Conservation (phyloP, 2,113 vertebrate species). For the Pachypanchax playfairii region DNA sequence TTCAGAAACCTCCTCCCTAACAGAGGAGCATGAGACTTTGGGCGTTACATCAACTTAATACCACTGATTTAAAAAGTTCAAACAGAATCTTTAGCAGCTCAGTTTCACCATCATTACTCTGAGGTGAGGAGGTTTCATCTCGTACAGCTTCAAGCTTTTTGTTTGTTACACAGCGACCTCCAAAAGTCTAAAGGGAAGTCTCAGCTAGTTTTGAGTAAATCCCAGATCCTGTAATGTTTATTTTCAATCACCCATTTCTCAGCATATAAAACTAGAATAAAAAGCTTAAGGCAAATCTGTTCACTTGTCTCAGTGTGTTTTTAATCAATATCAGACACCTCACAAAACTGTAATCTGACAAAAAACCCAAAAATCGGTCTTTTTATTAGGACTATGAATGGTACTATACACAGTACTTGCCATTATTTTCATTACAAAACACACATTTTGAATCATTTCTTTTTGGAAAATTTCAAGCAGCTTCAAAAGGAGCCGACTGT, state of each 20-base stretch:
- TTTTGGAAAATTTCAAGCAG: background rate
- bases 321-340: background rate
- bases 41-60: constrained; percentile 21
- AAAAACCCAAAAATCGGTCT: no score
- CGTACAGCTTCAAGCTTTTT: background rate
- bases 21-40: constrained; percentile 14
- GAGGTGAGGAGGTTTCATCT: background rate
- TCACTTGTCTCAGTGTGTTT: background rate
- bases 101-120: background rate
- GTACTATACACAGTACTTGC: background rate
- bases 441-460: background rate
- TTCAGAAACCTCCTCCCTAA: constrained; percentile 29
- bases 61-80: constrained; percentile 2
- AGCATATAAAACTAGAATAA: background rate
- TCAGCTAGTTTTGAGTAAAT: background rate
- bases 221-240: background rate
- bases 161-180: background rate
- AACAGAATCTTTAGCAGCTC: constrained; percentile 6
- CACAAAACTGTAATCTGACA: background rate
- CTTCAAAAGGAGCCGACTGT: background rate
- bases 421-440: background rate
- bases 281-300: no score
- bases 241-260: background rate
- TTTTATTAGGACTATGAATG: background rate
- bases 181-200: no score